phyloP scores from a whole-genome alignment of 1,140 invertebrate genomes.

The Hyles euphorbiae region DNA sequence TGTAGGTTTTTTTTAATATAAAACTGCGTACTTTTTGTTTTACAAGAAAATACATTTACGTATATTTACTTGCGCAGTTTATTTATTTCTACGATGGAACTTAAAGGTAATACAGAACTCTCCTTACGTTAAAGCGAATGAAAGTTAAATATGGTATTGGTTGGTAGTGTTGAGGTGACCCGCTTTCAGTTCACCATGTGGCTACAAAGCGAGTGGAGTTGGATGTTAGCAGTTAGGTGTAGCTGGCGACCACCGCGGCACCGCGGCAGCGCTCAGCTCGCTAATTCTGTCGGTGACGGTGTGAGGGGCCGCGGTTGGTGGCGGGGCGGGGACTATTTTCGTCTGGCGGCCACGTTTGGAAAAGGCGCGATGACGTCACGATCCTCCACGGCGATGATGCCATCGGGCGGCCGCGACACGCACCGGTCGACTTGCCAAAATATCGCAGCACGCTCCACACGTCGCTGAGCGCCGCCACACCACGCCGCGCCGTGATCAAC shows the following conservation, averaged over 20 bases:
- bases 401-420: constrained; percentile 66
- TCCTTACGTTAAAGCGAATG: too few relatives aligned
- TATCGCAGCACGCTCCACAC: constrained; percentile 56
- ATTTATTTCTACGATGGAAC: too few relatives aligned
- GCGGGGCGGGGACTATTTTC: constrained; percentile 71
- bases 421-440: constrained; percentile 67
- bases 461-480: constrained; percentile 3
- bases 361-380: constrained; percentile 73
- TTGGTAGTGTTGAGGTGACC: background rate
- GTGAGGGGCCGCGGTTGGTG: constrained; percentile 48
- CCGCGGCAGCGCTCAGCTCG: constrained; percentile 22
- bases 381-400: constrained; percentile 69
- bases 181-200: background rate
- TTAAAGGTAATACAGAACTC: too few relatives aligned
- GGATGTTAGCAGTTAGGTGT: constrained; percentile 1
- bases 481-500: constrained; percentile 34
- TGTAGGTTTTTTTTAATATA: background rate
- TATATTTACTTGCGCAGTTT: too few relatives aligned
- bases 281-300: constrained; percentile 71
- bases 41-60: background rate
- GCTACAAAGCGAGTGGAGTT: constrained; percentile 4
- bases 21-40: too few relatives aligned
- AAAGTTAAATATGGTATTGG: too few relatives aligned
- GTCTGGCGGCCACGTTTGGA: constrained; percentile 74
- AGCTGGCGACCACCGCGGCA: constrained; percentile 25